Base-by-base conservation (phyloP, 2,113 vertebrate species). In the Myanophis thanlyinensis region DNA sequence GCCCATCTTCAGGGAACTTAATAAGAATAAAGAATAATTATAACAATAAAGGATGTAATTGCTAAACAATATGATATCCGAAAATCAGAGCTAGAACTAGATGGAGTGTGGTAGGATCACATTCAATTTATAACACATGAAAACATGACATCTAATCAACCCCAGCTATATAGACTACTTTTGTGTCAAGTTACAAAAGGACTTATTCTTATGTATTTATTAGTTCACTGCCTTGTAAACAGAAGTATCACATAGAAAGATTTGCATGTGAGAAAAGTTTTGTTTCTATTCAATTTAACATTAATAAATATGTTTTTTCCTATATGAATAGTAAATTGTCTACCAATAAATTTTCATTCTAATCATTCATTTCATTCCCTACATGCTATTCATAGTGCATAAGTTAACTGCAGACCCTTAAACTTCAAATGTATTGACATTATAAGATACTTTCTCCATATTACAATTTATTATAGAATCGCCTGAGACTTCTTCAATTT, bases 41-140 rank as follows among this genome's bases (percentile, higher is more conserved):
- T 9, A 56, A 48, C 30, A 87, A 91, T 86, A 85, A 90, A 93
- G 93, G 80, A 89, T 85, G 22, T 92, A 93, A 85, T 93, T 59
- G 35, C 86, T 8, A 48, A 27, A 73, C 93, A 86, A 22, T 90
- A 51, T 46, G 85, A 27, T 10, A 88, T 62, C 20, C 92, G 40
- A 88, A 56, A 86, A 13, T 27, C 54, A 73, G 52, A 80, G 48
- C 5, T 92, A 73, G 94, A 88, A 89, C 73, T 5, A 13, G 93
- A 85, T 8, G 11, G 12, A 18, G 18, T 88, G 84, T 11, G 93
- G 54, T 15, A 9, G 18, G 18, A 23, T 88, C 73, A n/a, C 93
- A 94, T 93, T 93, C 95, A 93, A 94, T 48, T 80, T 87, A 91
- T 59, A 91, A 92, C 40, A 93, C 59, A 92, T 94, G 48, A 95